Evolutionary conservation across 2,888 invertebrate genomes (phyloP), one percentile per base, ranked within the genome.

Genomic region (Muschampia plurimacula): DNA sequence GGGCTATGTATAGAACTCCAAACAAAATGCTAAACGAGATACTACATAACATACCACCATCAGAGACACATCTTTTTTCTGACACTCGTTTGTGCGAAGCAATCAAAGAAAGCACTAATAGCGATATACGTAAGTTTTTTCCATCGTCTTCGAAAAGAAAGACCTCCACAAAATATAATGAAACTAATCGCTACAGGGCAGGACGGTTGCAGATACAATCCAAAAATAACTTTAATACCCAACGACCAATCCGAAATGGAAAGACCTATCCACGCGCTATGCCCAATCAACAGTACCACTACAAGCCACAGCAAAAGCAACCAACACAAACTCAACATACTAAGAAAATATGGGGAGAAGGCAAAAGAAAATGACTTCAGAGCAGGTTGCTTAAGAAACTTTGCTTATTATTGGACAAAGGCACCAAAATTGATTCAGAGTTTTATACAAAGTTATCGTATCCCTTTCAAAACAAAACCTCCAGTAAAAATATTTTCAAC

Each of bases 341-440:
- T 2, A 15, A 22, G 52, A 55, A 55, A 9, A 55, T 22, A 55
- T 55, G 55, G 22, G 55, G 55, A 55, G 55, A 55, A 2, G 55
- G 55, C 8, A 55, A 55, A 55, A 55, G 22, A 22, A 55, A 55
- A 55, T 52, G 52, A 55, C 52, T 55, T 55, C 52, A 55, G 52
- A 15, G 52, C 52, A 22, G 52, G 52, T 15, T 55, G 52, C 22
- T 22, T 55, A 55, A 55, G 22, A 55, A 15, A 22, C 22, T 55
- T 15, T 2, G 22, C 52, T 8, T 15, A 55, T 22, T 9, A 22
- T 22, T 55, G 52, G 52, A 22, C 3, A 13, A 9, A 9, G 52
- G 52, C 52, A 15, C 52, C 15, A 22, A 22, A 55, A 22, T 22
- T 55, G 8, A 22, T 55, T 9, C 52, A 55, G 22, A 22, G 6